Percentiles rank a stretch among this genome's conserved stretches.
These are phyloP conservation scores for Phoxinus phoxinus DNA, from an alignment of 2,113 vertebrate species.

Conservation along the genomic window DNA sequence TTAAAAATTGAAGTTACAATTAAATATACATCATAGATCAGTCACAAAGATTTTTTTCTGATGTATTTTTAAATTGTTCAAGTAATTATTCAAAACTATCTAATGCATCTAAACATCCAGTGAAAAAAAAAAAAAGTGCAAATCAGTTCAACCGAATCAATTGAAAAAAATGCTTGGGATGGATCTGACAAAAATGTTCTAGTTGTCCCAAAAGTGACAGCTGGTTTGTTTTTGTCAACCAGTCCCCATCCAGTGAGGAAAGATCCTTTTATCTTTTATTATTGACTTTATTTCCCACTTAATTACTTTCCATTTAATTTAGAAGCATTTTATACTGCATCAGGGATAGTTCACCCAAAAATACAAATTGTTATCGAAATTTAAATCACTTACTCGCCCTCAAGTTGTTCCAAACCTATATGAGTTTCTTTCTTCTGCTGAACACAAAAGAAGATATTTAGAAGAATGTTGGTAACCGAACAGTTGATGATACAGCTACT, in stretches of 20 bases:
- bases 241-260: background rate
- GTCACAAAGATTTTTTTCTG: background rate
- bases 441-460: too few species aligned
- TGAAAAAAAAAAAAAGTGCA: background rate
- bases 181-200: background rate
- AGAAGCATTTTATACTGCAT: background rate
- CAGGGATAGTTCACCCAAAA: too few species aligned
- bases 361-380: too few species aligned
- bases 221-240: conserved; percentile 19
- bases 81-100: background rate
- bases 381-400: too few species aligned
- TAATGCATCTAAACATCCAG: background rate
- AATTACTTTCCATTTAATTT: conserved; percentile 15
- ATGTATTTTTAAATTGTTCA: background rate
- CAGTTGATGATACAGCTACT: too few species aligned
- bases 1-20: background rate
- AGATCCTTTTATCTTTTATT: background rate
- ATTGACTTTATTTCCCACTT: background rate
- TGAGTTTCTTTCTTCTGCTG: too few species aligned
- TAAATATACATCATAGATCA: background rate
- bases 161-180: background rate
- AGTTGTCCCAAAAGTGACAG: background rate
- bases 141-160: background rate
- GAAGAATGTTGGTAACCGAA: too few species aligned
- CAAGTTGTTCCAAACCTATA: too few species aligned